phyloP scores from a whole-genome alignment of 2,113 vertebrate genomes.

The Nanorana parkeri region DNA sequence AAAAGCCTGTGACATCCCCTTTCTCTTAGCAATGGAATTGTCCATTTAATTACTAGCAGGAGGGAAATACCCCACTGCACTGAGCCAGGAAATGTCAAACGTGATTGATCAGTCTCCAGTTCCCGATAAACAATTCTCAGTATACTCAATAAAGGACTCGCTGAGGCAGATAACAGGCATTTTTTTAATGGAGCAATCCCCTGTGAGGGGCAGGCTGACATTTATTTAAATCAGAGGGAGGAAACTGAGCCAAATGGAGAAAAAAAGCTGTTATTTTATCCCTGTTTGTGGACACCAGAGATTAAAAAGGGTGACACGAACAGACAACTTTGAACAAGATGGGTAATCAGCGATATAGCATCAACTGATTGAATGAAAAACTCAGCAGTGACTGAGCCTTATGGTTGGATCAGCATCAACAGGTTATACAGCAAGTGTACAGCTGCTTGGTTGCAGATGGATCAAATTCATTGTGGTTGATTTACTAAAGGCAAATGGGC shows the following conservation, averaged over 20 bases:
- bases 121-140: constrained; percentile 35
- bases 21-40: constrained; percentile 17
- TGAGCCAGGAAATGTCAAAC: constrained; percentile 27
- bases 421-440: too few species aligned
- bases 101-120: constrained; percentile 41
- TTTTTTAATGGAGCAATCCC: constrained; percentile 23
- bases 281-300: not conserved
- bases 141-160: constrained; percentile 36
- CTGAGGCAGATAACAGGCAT: constrained; percentile 11
- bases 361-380: not conserved
- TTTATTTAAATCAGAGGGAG: constrained; percentile 18
- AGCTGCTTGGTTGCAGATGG: too few species aligned
- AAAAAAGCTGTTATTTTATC: not conserved
- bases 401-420: too few species aligned
- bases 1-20: not conserved
- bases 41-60: constrained; percentile 18
- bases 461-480: too few species aligned
- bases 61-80: constrained; percentile 19
- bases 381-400: too few species aligned
- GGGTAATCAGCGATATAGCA: not conserved
- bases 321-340: not conserved
- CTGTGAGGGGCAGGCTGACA: constrained; percentile 1
- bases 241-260: not conserved
- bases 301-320: not conserved
- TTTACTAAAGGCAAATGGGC: too few species aligned